Evolutionary conservation across 2,797 vertebrate species (phyloP), one percentile per base, ranked within the genome.

Genomic region (Anguilla anguilla): DNA sequence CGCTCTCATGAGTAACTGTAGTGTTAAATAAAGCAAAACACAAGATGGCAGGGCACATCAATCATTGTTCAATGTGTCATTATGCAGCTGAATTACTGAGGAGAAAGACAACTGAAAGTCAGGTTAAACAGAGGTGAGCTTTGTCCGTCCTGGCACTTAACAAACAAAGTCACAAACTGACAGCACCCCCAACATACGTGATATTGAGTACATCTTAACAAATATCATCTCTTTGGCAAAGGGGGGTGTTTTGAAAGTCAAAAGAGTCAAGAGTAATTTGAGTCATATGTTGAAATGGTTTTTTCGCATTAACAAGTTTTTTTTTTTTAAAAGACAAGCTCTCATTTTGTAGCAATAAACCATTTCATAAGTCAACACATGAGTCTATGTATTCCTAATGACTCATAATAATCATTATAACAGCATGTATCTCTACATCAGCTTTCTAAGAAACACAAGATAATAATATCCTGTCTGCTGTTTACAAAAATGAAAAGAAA

Each of bases 41-140:
- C 87, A 89, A 89, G 83, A 90, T 85, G 90, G 91, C 89, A 91
- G 91, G 90, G 84, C 88, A 85, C 91, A 94, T 95, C 93, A 93
- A 93, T 95, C 94, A 92, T 84, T 57, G 85, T 86, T 91, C 85
- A 55, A 89, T 92, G 92, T 93, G 89, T 91, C 89, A 91, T 94
- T 89, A 83, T 49, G 89, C 90, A 79, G 74, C 39, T 43, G 88
- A 89, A 87, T 91, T 88, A 90, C 46, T 67, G 88, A 83, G 87
- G 84, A 89, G 88, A 91, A 90, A 90, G 92, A 89, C 91, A 88
- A 87, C 91, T 93, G 88, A 90, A 93, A 91, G 92, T 91, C 90
- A 93, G 94, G 89, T 49, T 69, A 10, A 88, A 84, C 87, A 79
- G 74, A 74, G 86, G 43, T 35, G 28, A 89, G 88, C 88, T 91